Percentiles rank a stretch among this genome's conserved stretches.
Conservation (phyloP, 2,113 vertebrate species). For the Pogonocichla stellata region DNA sequence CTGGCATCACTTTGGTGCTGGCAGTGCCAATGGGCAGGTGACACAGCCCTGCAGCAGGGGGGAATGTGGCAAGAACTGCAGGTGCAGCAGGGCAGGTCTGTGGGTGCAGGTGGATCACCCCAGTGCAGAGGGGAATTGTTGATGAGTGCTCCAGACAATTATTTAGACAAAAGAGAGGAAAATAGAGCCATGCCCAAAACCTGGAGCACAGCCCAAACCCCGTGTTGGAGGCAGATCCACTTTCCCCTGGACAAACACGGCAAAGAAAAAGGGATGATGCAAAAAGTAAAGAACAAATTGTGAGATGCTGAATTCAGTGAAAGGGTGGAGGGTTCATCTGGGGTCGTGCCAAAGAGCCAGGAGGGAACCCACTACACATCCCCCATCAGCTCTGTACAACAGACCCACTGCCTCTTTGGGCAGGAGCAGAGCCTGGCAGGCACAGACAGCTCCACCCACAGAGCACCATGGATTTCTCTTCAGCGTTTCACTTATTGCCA, state of each 20-base stretch:
- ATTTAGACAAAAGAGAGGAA: background rate
- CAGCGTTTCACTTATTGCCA: background rate
- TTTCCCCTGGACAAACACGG: background rate
- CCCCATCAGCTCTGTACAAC: background rate
- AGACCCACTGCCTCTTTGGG: background rate
- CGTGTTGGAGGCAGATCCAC: rapidly evolving
- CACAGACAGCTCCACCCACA: background rate
- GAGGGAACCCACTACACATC: background rate
- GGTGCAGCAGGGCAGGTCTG: background rate
- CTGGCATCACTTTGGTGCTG: background rate
- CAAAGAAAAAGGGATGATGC: background rate
- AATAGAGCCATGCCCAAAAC: background rate
- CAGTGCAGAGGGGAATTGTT: background rate
- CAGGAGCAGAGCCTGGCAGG: background rate
- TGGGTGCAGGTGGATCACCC: background rate
- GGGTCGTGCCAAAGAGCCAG: background rate
- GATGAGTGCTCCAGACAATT: rapidly evolving
- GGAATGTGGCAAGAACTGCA: rapidly evolving
- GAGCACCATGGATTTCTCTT: background rate
- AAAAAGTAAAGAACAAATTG: background rate
- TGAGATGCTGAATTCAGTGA: background rate
- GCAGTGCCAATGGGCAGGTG: rapidly evolving
- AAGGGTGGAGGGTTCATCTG: background rate
- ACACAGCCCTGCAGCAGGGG: background rate
- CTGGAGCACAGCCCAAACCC: background rate